phyloP scores from a whole-genome alignment of 1,140 invertebrate species.

The Lepidurus packardi region DNA sequence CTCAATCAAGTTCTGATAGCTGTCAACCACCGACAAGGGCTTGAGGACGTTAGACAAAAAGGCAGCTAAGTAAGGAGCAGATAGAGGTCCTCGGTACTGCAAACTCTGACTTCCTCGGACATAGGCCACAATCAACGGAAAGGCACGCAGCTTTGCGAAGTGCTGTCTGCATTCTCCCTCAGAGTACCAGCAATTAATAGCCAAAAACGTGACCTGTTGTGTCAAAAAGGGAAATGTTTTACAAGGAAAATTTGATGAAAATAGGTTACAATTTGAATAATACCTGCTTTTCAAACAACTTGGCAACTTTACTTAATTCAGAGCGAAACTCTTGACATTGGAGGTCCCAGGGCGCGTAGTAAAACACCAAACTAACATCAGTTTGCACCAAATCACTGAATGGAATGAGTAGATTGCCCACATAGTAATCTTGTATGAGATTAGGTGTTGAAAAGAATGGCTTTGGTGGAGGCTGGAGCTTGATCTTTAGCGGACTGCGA shows the following conservation, averaged over 20 bases:
- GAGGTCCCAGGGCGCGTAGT: background rate
- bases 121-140: conserved; percentile 9
- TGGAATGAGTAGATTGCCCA: background rate
- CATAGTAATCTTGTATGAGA: background rate
- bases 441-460: background rate
- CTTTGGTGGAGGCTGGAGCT: background rate
- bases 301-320: background rate
- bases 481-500: background rate
- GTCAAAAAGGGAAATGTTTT: background rate
- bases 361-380: background rate
- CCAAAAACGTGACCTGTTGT: background rate
- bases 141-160: background rate
- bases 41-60: background rate
- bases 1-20: background rate
- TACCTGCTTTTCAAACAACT: background rate
- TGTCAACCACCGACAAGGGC: conserved; percentile 2
- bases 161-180: conserved; percentile 3
- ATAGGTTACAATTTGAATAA: background rate
- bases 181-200: background rate
- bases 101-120: background rate
- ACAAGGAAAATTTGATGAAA: background rate
- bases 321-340: background rate
- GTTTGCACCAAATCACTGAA: background rate
- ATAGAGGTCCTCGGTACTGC: conserved; percentile 4
- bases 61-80: background rate